Conservation (phyloP, 23 tunicate species). For the Aplidium turbinatum region DNA sequence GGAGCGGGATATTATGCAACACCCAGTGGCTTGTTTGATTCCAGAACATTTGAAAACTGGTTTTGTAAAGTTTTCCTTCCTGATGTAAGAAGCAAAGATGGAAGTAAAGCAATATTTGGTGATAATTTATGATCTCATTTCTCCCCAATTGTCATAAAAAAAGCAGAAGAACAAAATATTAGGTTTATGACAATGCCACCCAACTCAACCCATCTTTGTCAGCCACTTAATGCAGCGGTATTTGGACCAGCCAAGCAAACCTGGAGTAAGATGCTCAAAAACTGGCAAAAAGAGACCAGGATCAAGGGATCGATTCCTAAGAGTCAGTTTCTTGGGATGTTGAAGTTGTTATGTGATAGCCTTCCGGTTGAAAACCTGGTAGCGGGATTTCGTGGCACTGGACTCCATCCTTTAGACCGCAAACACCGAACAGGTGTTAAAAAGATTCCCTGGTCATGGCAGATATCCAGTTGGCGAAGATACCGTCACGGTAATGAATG, state of each 20-base stretch:
- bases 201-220: slow-evolving; percentile 23
- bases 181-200: slow-evolving; percentile 24
- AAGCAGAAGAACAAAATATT: slow-evolving; percentile 5
- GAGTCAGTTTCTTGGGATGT: slow-evolving; percentile 1
- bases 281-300: slow-evolving; percentile 27
- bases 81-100: neutral
- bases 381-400: slow-evolving; percentile 12
- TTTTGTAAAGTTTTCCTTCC: neutral
- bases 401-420: slow-evolving; percentile 12
- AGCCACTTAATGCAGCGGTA: slow-evolving; percentile 30
- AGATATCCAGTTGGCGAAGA: slow-evolving; percentile 11
- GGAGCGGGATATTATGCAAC: slow-evolving; percentile 18
- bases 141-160: neutral
- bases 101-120: slow-evolving; percentile 1
- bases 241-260: slow-evolving; percentile 18
- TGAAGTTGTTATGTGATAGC: neutral
- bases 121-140: slow-evolving; percentile 31
- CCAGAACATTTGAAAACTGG: slow-evolving; percentile 13
- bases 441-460: slow-evolving; percentile 9
- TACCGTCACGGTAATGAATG: neutral
- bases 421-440: slow-evolving; percentile 10
- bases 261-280: slow-evolving; percentile 4
- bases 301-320: neutral
- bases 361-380: slow-evolving; percentile 11
- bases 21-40: slow-evolving; percentile 11